Evolutionary conservation across 2,113 vertebrate genomes (phyloP).

Genomic region (Melospiza georgiana): DNA sequence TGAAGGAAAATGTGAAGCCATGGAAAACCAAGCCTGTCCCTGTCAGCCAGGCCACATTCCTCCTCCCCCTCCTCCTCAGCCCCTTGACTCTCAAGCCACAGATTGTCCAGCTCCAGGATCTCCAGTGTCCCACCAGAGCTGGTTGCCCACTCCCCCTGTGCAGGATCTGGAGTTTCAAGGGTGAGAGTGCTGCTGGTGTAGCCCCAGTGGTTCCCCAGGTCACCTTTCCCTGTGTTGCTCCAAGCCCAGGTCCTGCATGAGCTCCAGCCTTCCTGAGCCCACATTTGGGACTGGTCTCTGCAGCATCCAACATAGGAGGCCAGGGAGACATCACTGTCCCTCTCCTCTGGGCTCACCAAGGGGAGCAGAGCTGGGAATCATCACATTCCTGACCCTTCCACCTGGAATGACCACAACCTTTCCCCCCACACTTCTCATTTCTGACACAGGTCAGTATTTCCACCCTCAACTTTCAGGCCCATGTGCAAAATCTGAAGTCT

Average conservation of each 20-base stretch:
- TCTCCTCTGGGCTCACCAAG: background rate
- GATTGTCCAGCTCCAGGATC: background rate
- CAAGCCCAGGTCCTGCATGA: accelerated
- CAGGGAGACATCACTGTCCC: background rate
- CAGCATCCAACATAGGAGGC: accelerated
- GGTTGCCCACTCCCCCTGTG: accelerated
- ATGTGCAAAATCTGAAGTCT: background rate
- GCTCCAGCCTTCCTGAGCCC: background rate
- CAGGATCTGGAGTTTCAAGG: background rate
- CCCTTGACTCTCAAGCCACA: background rate
- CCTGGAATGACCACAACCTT: background rate
- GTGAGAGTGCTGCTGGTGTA: background rate
- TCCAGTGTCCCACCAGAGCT: accelerated
- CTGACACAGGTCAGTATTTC: background rate
- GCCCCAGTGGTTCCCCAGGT: background rate
- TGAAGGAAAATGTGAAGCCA: background rate
- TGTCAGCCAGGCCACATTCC: background rate
- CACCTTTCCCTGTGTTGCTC: background rate
- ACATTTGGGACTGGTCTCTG: background rate
- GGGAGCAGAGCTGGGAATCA: background rate
- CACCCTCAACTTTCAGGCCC: background rate
- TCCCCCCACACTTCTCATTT: background rate
- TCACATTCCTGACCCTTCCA: background rate
- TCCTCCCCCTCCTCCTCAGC: background rate
- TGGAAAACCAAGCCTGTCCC: background rate